phyloP scores from a whole-genome alignment of 2,797 vertebrate species.

The Dipus sagitta region DNA sequence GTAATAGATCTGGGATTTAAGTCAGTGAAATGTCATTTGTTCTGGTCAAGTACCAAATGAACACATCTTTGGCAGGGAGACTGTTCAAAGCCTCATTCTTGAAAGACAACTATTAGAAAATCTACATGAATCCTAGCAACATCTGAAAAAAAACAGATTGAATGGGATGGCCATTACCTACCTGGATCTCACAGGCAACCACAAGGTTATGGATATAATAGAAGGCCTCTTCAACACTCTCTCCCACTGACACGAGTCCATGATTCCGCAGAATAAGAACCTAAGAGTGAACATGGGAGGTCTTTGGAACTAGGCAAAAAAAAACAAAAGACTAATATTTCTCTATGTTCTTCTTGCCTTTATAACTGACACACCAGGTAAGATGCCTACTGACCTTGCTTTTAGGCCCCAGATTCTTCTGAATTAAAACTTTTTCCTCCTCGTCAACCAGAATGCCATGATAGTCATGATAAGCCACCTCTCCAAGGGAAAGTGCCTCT shows the following conservation, averaged over 20 bases:
- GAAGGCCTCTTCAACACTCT: constrained; percentile 98
- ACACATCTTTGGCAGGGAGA: background rate
- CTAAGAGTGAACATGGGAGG: constrained; percentile 82
- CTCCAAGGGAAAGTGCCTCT: constrained; percentile 95
- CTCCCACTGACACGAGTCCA: constrained; percentile 95
- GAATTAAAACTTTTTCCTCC: constrained; percentile 94
- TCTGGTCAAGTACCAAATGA: background rate
- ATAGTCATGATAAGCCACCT: constrained; percentile 97
- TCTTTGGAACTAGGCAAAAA: background rate
- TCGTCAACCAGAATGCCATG: constrained; percentile 96
- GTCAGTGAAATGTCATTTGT: background rate
- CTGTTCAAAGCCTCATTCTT: background rate
- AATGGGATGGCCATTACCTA: constrained; percentile 78
- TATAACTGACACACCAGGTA: background rate
- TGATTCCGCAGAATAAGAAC: constrained; percentile 98
- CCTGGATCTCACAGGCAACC: constrained; percentile 99
- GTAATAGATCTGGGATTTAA: background rate
- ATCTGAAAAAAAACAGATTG: no score
- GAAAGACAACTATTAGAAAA: background rate
- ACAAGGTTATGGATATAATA: constrained; percentile 98
- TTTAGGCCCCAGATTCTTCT: constrained; percentile 95
- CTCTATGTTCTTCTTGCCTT: background rate
- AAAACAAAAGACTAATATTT: no score
- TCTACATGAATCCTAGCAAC: background rate
- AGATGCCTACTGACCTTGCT: constrained; percentile 92